Base-by-base conservation (phyloP, 2,888 invertebrate genomes). In the Melipona bicolor region DNA sequence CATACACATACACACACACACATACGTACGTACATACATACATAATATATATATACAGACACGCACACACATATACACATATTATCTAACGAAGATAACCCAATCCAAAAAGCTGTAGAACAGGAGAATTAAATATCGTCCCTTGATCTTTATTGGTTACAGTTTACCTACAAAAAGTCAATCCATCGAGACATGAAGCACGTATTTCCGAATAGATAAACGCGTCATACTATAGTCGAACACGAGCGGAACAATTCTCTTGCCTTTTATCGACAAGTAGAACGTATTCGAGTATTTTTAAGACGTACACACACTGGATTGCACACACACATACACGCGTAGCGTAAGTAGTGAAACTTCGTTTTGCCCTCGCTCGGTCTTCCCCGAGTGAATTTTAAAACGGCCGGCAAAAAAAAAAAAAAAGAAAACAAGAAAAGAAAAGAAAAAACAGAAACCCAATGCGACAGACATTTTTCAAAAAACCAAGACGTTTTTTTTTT, bases 241-340 rank as follows among this genome's bases (percentile, higher is more conserved):
- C 89, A 89, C 89, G 86, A 89, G 90, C 86, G 89, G 89, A 89
- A 88, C 89, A 89, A 89, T 90, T 89, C 89, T 89, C 89, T 90
- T 89, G 89, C 89, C 89, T 89, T 89, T 90, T 84, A 89, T 90
- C 90, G 87, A 89, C 82, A 87, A 90, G 87, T 89, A 89, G 88
- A 87, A 85, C 84, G 83, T 89, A 90, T 85, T 88, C 85, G 87
- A 85, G 87, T 89, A 89, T 87, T 89, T 89, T 89, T 89, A 90
- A 89, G 90, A 80, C 83, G 77, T 89, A 85, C 85, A 88, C 85
- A 88, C 79, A 85, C 82, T 87, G 90, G 81, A 86, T 84, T 89
- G 88, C 86, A 86, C 79, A 77, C 79, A 76, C 73, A 86, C 79
- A 77, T 77, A 76, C 73, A 75, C 77, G 83, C 73, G 83, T 88